A percentile compares a stretch with the other conserved stretches of the same genome.
phyloP scores from a whole-genome alignment of 2,113 vertebrate species.

The Gnathonemus echidnorhynchus region DNA sequence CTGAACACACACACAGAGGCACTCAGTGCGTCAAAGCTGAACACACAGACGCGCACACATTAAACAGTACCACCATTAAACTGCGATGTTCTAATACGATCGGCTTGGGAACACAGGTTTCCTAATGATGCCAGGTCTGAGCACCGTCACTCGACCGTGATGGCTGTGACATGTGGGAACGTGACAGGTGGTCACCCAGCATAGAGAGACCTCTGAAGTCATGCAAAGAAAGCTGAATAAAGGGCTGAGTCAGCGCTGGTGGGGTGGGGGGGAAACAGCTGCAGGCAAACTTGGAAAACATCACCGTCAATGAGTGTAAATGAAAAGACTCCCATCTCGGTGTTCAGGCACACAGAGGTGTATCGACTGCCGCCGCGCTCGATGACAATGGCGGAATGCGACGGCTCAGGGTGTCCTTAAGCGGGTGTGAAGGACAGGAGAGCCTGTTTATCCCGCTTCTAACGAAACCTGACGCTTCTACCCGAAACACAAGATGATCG shows the following conservation, averaged over 20 bases:
- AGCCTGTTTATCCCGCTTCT: not conserved
- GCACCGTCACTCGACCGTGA: not conserved
- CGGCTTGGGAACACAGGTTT: not conserved
- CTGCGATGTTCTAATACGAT: not conserved
- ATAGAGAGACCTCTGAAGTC: not conserved
- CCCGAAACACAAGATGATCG: not conserved
- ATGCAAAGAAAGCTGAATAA: not conserved
- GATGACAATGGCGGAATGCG: not conserved
- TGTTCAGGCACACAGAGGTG: not conserved
- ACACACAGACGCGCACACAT: not conserved
- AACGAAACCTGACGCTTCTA: not conserved
- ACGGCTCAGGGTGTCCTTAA: not conserved
- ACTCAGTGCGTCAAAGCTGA: not conserved
- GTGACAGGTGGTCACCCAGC: not conserved
- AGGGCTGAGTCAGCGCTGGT: not conserved
- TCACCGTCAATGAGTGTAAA: not conserved
- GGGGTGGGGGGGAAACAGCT: not conserved
- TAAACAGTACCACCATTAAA: not conserved
- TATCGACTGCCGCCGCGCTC: not conserved
- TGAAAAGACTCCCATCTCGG: not conserved
- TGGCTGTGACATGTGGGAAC: not conserved
- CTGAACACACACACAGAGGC: conserved; percentile 46
- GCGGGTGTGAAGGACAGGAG: not conserved
- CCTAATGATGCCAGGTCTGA: not conserved
- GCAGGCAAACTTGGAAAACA: not conserved